Evolutionary conservation across 2,888 invertebrate species (phyloP).

Genomic region (Drosophila conformis): DNA sequence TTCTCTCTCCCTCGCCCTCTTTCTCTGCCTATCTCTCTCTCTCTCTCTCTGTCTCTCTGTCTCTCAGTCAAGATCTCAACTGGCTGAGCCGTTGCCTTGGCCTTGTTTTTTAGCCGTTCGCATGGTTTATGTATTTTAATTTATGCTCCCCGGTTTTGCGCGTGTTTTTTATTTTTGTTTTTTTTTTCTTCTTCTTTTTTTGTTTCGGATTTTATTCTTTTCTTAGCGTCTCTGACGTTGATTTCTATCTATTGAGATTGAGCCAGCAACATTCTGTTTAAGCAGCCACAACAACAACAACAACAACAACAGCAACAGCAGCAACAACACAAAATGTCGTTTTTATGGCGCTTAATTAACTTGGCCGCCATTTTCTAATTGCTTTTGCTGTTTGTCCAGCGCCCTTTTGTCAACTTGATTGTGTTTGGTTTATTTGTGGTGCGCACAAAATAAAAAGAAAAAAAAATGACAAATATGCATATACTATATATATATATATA

Average conservation of each 20-base stretch:
- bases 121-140: conserved; percentile 77
- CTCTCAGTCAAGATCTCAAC: conserved; percentile 3
- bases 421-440: conserved; percentile 51
- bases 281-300: conserved; percentile 32
- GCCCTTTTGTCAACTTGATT: conserved; percentile 66
- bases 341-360: conserved; percentile 79
- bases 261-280: conserved; percentile 66
- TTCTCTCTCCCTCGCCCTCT: not conserved
- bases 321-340: conserved; percentile 56
- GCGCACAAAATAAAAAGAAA: not conserved
- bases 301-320: conserved; percentile 28
- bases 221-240: conserved; percentile 58
- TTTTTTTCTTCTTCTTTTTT: not conserved
- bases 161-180: conserved; percentile 15
- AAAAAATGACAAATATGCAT: not conserved
- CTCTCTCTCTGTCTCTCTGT: not conserved
- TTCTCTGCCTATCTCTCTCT: not conserved
- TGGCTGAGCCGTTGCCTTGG: conserved; percentile 30
- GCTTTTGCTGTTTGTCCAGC: conserved; percentile 69
- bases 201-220: conserved; percentile 43
- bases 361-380: conserved; percentile 76
- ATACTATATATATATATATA: not conserved
- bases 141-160: conserved; percentile 62
- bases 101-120: conserved; percentile 75
- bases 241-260: conserved; percentile 78